Evolutionary conservation across 2,113 vertebrate genomes (phyloP), one percentile per base, ranked within the genome.

Genomic region (Stictonetta naevosa): DNA sequence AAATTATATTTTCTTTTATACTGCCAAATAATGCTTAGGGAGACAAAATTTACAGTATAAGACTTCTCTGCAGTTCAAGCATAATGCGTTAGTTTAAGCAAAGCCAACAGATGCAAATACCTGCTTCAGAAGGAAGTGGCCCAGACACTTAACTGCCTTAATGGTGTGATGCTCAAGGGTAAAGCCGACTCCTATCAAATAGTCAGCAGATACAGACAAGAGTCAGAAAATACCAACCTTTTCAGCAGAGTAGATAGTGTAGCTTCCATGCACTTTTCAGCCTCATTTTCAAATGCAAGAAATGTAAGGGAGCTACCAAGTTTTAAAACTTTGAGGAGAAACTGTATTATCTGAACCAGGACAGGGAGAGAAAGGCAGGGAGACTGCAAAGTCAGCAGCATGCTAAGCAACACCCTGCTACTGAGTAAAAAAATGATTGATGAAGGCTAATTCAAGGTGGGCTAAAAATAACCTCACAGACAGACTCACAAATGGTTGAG

Each of bases 191-290:
- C 16, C 34, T 87, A 33, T 42, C 44, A 36, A 60, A 63, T 2
- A 26, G 28, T 34, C 46, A 60, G 42, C 3, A 10, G 66, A 22
- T 52, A 11, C 0, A 2, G 10, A 11, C 15, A 8, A 4, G 26
- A 79, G 10, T 42, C 46, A 31, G n/a, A 77, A 86, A 40, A 1
- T 2, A 44, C 36, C 75, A 53, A 0, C 31, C 14, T 53, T 34
- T 77, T 44, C 58, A 53, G 34, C 10, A 38, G 34, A 73, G 44
- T 9, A 59, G 56, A 4, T 33, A 13, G 12, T 7, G 26, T 68
- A 20, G 34, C 22, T 72, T 82, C 67, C 19, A 4, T 29, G 42
- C 2, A 3, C 31, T 78, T 85, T 72, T 63, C 48, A 50, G 8
- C 11, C 38, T 82, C 5, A 6, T 78, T 78, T 89, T 78, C 66